Percentiles rank a stretch among this genome's conserved stretches.
phyloP scores from a whole-genome alignment of 2,113 vertebrate genomes.

The Melanotaenia duboulayi region DNA sequence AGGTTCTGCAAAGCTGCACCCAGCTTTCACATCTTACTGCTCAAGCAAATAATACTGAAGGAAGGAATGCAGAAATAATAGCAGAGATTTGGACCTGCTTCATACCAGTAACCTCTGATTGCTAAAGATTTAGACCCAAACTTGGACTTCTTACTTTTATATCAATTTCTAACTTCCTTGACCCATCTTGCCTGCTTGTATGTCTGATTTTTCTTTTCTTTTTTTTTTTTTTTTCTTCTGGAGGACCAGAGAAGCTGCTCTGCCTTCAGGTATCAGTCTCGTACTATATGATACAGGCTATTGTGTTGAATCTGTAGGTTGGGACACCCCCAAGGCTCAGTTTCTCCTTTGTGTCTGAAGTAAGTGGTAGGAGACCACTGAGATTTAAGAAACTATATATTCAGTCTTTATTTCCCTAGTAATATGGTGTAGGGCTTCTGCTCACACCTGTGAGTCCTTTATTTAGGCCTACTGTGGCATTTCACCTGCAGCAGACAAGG shows the following conservation, averaged over 20 bases:
- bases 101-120: constrained; percentile 46
- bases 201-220: constrained; percentile 47
- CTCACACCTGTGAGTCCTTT: constrained; percentile 81
- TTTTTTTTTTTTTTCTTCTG: constrained; percentile 56
- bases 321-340: constrained; percentile 57
- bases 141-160: constrained; percentile 40
- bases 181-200: constrained; percentile 28
- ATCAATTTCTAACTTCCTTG: constrained; percentile 47
- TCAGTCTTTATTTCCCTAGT: constrained; percentile 69
- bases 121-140: constrained; percentile 30
- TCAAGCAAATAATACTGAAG: constrained; percentile 31
- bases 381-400: constrained; percentile 76
- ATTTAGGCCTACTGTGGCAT: constrained; percentile 65
- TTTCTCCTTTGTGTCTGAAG: constrained; percentile 64
- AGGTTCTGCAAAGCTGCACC: constrained; percentile 60
- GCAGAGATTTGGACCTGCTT: constrained; percentile 28
- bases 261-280: constrained; percentile 43
- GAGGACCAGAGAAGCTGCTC: constrained; percentile 50
- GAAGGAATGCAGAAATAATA: background rate
- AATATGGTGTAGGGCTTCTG: constrained; percentile 78
- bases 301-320: constrained; percentile 70
- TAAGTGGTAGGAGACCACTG: constrained; percentile 49
- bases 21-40: constrained; percentile 23
- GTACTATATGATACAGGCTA: constrained; percentile 63
- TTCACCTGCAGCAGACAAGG: constrained; percentile 74